Base-by-base conservation (phyloP, 2,888 invertebrate genomes). In the Carcina quercana region DNA sequence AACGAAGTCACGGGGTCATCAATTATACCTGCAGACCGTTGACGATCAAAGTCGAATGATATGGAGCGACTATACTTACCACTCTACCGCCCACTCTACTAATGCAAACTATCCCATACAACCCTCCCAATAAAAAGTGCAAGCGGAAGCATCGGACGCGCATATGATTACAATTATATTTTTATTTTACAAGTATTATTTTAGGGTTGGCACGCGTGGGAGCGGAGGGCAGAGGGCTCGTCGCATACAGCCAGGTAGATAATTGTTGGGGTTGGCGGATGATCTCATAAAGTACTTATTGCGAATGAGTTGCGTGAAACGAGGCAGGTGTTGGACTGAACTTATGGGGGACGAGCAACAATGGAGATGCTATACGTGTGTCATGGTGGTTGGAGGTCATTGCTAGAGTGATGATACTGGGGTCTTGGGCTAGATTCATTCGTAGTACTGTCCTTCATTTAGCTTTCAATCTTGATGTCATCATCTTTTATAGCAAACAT, bases 121-220 rank as follows among this genome's bases (percentile, higher is more conserved):
- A 56, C 66, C 65, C 65, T 57, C 50, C 43, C 47, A 50, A 50
- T 42, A 48, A 53, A 56, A 55, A 61, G 63, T 59, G 50, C 50
- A n/a, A 59, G 57, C 80, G 80, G 78, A 76, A 78, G 76, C 63
- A n/a, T 43, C 46, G 44, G 58, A 50, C 70, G 67, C 59, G 74
- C 72, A 66, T 73, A 68, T 72, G 69, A 76, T 76, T 73, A 73
- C 74, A 78, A 75, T 75, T 66, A 72, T 79, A 67, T 78, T 78
- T 75, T 80, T n/a, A n/a, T n/a, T n/a, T n/a, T 61, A 73, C 67
- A 68, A 73, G 70, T 64, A 65, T 70, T 70, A 68, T 67, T 67
- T 52, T 53, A 51, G 62, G 62, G 75, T 73, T 72, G 48, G 49
- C 5, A 48, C 43, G 56, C 72, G 76, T 78, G 78, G 71, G 73